Evolutionary conservation across 2,113 vertebrate genomes (phyloP).

Genomic region (Ascaphus truei): DNA sequence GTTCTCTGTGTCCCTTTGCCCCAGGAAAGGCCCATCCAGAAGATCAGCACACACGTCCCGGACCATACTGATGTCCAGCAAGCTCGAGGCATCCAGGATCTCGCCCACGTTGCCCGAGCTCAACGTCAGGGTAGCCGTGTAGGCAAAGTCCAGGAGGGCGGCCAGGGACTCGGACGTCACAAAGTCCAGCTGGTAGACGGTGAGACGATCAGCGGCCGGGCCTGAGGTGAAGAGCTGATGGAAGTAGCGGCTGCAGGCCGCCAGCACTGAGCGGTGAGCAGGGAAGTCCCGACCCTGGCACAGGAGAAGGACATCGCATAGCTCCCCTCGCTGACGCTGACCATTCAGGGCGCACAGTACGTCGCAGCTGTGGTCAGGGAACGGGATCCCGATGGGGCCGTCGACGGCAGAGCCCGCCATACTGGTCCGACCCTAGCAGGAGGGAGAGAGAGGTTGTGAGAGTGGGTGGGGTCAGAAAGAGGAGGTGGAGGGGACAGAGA

Average conservation of each 20-base stretch:
- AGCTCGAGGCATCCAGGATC: slow-evolving; percentile 87
- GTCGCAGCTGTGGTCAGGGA: slow-evolving; percentile 95
- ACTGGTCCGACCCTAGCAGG: slow-evolving; percentile 38
- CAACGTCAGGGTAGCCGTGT: slow-evolving; percentile 93
- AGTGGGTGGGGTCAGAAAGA: too few species aligned
- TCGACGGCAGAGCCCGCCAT: slow-evolving; percentile 76
- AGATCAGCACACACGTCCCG: slow-evolving; percentile 94
- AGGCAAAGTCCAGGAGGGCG: slow-evolving; percentile 94
- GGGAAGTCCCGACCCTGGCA: slow-evolving; percentile 90
- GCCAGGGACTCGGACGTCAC: slow-evolving; percentile 85
- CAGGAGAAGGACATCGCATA: slow-evolving; percentile 94
- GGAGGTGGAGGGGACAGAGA: too few species aligned
- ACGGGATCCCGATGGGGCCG: slow-evolving; percentile 95
- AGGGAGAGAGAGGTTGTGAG: not conserved
- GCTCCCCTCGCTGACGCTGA: slow-evolving; percentile 85
- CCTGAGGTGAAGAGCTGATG: slow-evolving; percentile 98
- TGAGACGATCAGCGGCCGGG: slow-evolving; percentile 87
- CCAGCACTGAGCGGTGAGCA: slow-evolving; percentile 95
- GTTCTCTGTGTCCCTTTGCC: slow-evolving; percentile 65
- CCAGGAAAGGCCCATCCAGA: slow-evolving; percentile 93
- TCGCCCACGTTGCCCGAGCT: slow-evolving; percentile 88
- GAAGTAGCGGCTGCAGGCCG: slow-evolving; percentile 95
- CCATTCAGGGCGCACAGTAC: slow-evolving; percentile 91
- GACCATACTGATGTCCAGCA: slow-evolving; percentile 91
- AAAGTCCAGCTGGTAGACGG: slow-evolving; percentile 93